A percentile compares a stretch with the other conserved stretches of the same genome.
phyloP scores from a whole-genome alignment of 2,113 vertebrate genomes.

The Tragelaphus strepsiceros region DNA sequence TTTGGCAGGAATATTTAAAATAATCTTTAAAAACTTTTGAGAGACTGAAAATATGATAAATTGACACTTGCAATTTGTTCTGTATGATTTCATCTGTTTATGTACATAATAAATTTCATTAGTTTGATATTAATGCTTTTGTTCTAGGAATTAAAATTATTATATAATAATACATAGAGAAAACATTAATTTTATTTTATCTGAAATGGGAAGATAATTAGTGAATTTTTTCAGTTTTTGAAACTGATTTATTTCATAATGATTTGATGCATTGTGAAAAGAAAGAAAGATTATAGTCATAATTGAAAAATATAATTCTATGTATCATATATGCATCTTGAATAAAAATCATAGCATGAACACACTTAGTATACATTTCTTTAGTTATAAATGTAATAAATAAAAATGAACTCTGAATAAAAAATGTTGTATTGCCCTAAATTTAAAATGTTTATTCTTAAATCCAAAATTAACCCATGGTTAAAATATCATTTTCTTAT shows the following conservation, averaged over 20 bases:
- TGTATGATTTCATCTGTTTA: neutral
- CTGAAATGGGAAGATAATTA: neutral
- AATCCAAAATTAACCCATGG: neutral
- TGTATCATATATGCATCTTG: neutral
- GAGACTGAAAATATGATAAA: neutral
- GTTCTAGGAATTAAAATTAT: neutral
- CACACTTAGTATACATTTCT: neutral
- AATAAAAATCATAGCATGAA: neutral
- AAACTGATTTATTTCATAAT: neutral
- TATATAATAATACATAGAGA: neutral
- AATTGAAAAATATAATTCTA: neutral
- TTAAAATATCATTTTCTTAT: neutral
- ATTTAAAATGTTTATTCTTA: neutral
- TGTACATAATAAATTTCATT: neutral
- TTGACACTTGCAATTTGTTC: neutral
- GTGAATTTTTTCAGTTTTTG: neutral
- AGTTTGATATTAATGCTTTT: neutral
- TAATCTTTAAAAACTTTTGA: neutral
- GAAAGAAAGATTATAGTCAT: neutral
- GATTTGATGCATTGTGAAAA: neutral
- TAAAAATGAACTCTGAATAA: neutral
- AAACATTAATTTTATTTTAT: neutral
- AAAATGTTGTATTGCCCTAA: neutral
- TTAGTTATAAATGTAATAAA: neutral
- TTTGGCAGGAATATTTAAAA: neutral